Evolutionary conservation across 2,113 vertebrate genomes (phyloP).

Genomic region (Dendrocopos noguchii): DNA sequence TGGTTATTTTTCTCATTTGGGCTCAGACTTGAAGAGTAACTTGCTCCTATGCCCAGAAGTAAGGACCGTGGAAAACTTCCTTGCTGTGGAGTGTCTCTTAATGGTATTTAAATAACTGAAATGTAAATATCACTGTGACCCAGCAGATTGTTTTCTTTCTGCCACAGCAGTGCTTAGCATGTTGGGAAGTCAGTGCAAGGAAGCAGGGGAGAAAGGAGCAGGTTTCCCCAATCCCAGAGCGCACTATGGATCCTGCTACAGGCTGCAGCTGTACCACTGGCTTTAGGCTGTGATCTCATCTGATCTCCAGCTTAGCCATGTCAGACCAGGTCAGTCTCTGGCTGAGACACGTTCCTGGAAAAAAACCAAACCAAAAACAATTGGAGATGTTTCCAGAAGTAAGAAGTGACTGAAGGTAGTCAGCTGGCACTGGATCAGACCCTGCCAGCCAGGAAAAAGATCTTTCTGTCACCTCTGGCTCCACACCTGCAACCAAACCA

Average conservation of each 20-base stretch:
- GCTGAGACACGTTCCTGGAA: background rate
- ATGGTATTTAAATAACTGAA: conserved; percentile 1
- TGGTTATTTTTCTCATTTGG: background rate
- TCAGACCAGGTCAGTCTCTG: background rate
- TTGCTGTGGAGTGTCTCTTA: background rate
- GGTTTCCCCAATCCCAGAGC: background rate
- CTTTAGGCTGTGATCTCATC: background rate
- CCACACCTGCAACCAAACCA: background rate
- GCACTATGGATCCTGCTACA: background rate
- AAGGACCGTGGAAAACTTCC: background rate
- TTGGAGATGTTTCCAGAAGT: background rate
- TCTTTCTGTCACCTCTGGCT: background rate
- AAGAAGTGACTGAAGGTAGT: background rate
- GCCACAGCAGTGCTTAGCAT: background rate
- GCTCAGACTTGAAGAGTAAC: background rate
- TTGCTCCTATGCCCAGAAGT: background rate
- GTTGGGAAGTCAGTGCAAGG: background rate
- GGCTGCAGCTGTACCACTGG: conserved; percentile 23
- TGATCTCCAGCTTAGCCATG: background rate
- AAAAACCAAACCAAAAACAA: background rate
- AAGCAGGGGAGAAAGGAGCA: background rate
- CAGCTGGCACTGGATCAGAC: background rate
- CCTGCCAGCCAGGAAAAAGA: background rate
- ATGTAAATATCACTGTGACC: background rate
- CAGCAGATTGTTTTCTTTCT: background rate